A percentile compares a stretch with the other conserved stretches of the same genome.
Evolutionary conservation across 2,888 invertebrate species (phyloP).

Genomic region (Agriopis marginaria): DNA sequence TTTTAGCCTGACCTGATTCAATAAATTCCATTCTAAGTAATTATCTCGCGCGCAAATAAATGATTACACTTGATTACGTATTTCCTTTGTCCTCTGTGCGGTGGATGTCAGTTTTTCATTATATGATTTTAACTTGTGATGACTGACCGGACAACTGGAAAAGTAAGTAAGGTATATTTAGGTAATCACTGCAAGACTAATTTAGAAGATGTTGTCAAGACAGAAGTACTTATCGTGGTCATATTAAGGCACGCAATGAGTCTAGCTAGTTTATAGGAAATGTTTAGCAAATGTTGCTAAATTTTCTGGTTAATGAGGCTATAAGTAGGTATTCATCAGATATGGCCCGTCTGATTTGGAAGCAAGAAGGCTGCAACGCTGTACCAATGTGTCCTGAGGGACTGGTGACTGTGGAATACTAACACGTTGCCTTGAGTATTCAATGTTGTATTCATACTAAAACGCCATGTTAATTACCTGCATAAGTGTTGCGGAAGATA

Average conservation of each 20-base stretch:
- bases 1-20: conserved; percentile 36
- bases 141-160: background rate
- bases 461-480: conserved; percentile 38
- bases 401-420: conserved; percentile 48
- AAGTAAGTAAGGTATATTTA: background rate
- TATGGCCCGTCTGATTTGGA: conserved; percentile 57
- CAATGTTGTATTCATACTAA: conserved; percentile 37
- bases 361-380: conserved; percentile 58
- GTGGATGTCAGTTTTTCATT: conserved; percentile 28
- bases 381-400: conserved; percentile 55
- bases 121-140: conserved; percentile 25
- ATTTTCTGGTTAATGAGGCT: background rate
- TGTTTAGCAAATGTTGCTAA: no score
- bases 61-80: conserved; percentile 26
- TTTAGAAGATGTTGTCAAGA: background rate
- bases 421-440: conserved; percentile 39
- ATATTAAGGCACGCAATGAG: no score
- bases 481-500: conserved; percentile 37
- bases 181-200: background rate
- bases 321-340: background rate
- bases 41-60: conserved; percentile 29
- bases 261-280: no score
- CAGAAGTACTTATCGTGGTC: no score
- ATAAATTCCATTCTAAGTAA: conserved; percentile 41
- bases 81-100: conserved; percentile 37